These are phyloP conservation scores for Pitta sordida DNA, from an alignment of 2,113 vertebrate species.

Conservation along the genomic window DNA sequence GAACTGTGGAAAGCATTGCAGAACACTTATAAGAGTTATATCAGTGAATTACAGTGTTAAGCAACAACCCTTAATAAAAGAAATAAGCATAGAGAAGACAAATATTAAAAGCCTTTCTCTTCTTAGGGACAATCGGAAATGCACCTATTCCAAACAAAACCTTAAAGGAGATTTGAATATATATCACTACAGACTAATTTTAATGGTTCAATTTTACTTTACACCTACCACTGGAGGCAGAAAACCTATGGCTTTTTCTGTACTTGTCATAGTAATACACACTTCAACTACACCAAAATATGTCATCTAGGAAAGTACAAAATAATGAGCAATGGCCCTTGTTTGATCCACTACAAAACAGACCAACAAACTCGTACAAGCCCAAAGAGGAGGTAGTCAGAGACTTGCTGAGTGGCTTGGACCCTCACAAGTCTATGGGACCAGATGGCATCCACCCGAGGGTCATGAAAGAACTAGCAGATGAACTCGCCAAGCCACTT, in stretches of 20 bases:
- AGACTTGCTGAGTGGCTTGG: no score
- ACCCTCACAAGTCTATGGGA: no score
- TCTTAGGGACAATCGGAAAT: not conserved
- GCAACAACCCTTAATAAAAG: not conserved
- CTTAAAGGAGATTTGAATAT: not conserved
- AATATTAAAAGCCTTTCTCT: not conserved
- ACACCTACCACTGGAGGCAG: not conserved
- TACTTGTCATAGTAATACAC: not conserved
- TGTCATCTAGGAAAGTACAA: not conserved
- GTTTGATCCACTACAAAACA: not conserved
- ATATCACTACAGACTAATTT: not conserved
- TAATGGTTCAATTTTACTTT: not conserved
- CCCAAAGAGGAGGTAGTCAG: no score
- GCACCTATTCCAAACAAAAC: not conserved
- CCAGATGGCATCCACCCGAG: no score
- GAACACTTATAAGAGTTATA: not conserved
- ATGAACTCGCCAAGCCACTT: no score
- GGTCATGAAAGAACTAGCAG: no score
- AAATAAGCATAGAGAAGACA: not conserved
- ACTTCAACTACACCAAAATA: not conserved
- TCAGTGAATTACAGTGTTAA: not conserved
- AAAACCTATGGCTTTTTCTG: not conserved
- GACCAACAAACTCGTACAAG: slow-evolving; percentile 22
- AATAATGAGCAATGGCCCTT: not conserved
- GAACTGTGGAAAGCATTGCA: not conserved